Conservation (phyloP, 2,797 vertebrate genomes). For the Clarias fuscus region DNA sequence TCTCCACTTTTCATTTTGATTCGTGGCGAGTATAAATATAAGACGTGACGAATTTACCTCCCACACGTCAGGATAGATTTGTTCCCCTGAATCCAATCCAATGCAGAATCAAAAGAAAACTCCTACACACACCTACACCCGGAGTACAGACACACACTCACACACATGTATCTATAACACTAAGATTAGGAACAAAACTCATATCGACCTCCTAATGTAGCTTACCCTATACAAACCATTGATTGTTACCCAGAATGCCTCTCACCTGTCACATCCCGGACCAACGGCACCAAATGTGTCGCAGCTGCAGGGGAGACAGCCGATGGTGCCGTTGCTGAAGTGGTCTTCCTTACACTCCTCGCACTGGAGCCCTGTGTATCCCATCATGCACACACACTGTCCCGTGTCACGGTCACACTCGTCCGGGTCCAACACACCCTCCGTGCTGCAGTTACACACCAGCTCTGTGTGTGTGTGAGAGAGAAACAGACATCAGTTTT, state of each 20-base stretch:
- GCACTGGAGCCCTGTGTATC: slow-evolving; percentile 74
- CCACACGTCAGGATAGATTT: background rate
- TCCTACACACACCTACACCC: slow-evolving; percentile 20
- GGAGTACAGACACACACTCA: background rate
- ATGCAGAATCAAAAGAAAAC: background rate
- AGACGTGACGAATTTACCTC: background rate
- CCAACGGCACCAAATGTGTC: slow-evolving; percentile 73
- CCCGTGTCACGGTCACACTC: slow-evolving; percentile 71
- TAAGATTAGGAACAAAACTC: background rate
- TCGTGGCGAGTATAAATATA: background rate
- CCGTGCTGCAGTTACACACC: slow-evolving; percentile 77
- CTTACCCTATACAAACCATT: background rate
- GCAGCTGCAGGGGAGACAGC: slow-evolving; percentile 75
- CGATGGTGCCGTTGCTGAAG: slow-evolving; percentile 76
- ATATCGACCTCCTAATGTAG: background rate
- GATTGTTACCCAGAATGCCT: slow-evolving; percentile 17
- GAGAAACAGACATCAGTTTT: background rate
- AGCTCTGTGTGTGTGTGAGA: slow-evolving; percentile 60
- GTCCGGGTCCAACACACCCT: slow-evolving; percentile 69
- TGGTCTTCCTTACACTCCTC: slow-evolving; percentile 76
- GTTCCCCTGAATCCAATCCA: background rate
- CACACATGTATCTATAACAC: background rate
- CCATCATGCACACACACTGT: slow-evolving; percentile 72
- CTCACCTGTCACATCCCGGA: slow-evolving; percentile 78
- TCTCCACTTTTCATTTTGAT: background rate